A percentile compares a stretch with the other conserved stretches of the same genome.
Conservation (phyloP, 2,797 vertebrate genomes). For the Amblyopsis hoosieri region DNA sequence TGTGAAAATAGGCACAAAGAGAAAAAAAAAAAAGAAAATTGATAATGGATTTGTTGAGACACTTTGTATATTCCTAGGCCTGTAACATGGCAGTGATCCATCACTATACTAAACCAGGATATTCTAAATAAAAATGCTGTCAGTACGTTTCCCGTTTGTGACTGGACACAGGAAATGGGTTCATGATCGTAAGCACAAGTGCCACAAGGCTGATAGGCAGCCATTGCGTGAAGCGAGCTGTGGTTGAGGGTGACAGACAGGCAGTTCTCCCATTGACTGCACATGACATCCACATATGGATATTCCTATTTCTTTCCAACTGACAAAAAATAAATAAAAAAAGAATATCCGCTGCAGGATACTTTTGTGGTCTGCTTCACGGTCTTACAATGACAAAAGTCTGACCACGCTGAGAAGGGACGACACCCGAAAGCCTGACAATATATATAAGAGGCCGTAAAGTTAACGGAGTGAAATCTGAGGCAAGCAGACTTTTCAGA, state of each 20-base stretch:
- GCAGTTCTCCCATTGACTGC: constrained; percentile 24
- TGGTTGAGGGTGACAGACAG: constrained; percentile 7
- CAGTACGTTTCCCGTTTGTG: constrained; percentile 56
- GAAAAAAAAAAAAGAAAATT: background rate
- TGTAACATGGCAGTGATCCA: background rate
- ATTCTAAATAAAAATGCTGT: constrained; percentile 25
- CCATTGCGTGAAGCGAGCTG: constrained; percentile 37
- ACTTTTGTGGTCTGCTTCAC: background rate
- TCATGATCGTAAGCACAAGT: constrained; percentile 42
- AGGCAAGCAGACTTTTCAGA: constrained; percentile 44
- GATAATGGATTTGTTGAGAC: constrained; percentile 3
- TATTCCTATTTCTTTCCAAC: constrained; percentile 29
- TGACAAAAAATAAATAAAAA: constrained; percentile 13
- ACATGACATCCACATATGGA: constrained; percentile 40
- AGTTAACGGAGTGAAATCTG: constrained; percentile 43
- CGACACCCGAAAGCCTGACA: background rate
- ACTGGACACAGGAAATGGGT: constrained; percentile 53
- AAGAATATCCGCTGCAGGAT: constrained; percentile 22
- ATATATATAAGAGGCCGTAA: constrained; percentile 13
- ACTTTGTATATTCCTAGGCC: background rate
- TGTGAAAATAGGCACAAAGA: too few species aligned
- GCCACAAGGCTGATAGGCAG: constrained; percentile 62
- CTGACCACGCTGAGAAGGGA: background rate
- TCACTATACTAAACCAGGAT: constrained; percentile 14
- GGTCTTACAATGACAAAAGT: constrained; percentile 18